Base-by-base conservation (phyloP, 2,888 invertebrate species). In the Pterostichus madidus region DNA sequence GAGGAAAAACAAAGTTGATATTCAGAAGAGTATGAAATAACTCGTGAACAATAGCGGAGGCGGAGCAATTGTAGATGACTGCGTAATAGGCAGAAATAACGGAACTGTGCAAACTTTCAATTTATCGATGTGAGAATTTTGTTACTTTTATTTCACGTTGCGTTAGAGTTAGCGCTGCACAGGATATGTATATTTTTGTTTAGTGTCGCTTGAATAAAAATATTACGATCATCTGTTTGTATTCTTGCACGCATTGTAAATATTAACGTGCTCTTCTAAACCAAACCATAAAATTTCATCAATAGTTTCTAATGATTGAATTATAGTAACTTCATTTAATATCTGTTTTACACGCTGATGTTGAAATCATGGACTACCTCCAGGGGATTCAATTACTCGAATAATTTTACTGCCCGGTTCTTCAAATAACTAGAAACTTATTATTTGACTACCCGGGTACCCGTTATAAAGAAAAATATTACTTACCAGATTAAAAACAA, bases 1-100 rank as follows among this genome's bases (percentile, higher is more conserved):
- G 59, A 78, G 59, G 78, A 59, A 78, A 78, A 78, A 78, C 78
- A 78, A 78, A 78, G 56, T 78, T 78, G 78, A 78, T 78, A 78
- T 78, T 78, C 78, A 56, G 78, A 44, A 78, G 78, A 78, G 78
- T 78, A 78, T 59, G 59, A 78, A 78, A 76, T 76, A 76, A 76
- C 76, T 71, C 71, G 71, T 46, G 71, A 71, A 71, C 71, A 71
- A 71, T 71, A 49, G 46, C 44, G 15, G 10, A 15, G 53, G 15
- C 59, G 17, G 17, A 59, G 35, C 31, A 64, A 15, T 35, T 32
- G 64, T 64, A 64, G 32, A 11, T 15, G 39, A 35, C 35, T 13
- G 68, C n/a, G 7, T 44, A 68, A 68, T 44, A 68, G 68, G 44
- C 68, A 39, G 39, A 11, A 6, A 39, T 68, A 64, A 64, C 64